Evolutionary conservation across 2,797 vertebrate genomes (phyloP).

Genomic region (Manis javanica): DNA sequence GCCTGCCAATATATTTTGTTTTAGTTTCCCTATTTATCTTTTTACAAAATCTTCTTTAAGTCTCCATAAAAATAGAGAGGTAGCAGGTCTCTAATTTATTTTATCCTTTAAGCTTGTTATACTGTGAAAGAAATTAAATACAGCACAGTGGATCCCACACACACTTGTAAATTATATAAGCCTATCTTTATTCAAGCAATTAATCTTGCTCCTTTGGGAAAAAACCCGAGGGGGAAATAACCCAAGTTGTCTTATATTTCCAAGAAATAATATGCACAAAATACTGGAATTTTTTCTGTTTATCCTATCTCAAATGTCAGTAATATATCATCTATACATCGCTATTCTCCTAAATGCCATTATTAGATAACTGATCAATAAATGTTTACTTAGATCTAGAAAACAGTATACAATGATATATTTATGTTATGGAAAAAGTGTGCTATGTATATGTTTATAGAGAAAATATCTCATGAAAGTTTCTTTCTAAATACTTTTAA

Average conservation of each 20-base stretch:
- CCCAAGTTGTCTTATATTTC: slow-evolving; percentile 54
- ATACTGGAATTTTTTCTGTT: slow-evolving; percentile 42
- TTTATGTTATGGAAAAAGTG: too few relatives aligned
- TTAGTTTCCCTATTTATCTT: slow-evolving; percentile 38
- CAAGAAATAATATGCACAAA: slow-evolving; percentile 59
- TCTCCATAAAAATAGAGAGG: slow-evolving; percentile 59
- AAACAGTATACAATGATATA: background rate
- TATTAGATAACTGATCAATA: background rate
- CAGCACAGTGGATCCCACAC: slow-evolving; percentile 8
- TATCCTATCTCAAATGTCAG: background rate
- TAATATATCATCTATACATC: slow-evolving; percentile 5
- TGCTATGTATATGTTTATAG: too few relatives aligned
- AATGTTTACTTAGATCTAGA: slow-evolving; percentile 31
- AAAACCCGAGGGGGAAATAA: slow-evolving; percentile 54
- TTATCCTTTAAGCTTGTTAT: slow-evolving; percentile 74
- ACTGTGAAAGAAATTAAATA: slow-evolving; percentile 70
- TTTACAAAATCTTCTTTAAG: slow-evolving; percentile 58
- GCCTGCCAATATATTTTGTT: slow-evolving; percentile 64
- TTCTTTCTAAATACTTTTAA: slow-evolving; percentile 10
- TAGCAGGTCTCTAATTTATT: slow-evolving; percentile 61
- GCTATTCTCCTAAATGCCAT: background rate
- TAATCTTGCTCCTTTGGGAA: slow-evolving; percentile 66
- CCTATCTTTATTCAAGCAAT: slow-evolving; percentile 65
- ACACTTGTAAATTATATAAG: slow-evolving; percentile 66
- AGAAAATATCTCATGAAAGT: background rate